Conservation (phyloP, 2,888 invertebrate genomes). For the Drosophila mettleri region DNA sequence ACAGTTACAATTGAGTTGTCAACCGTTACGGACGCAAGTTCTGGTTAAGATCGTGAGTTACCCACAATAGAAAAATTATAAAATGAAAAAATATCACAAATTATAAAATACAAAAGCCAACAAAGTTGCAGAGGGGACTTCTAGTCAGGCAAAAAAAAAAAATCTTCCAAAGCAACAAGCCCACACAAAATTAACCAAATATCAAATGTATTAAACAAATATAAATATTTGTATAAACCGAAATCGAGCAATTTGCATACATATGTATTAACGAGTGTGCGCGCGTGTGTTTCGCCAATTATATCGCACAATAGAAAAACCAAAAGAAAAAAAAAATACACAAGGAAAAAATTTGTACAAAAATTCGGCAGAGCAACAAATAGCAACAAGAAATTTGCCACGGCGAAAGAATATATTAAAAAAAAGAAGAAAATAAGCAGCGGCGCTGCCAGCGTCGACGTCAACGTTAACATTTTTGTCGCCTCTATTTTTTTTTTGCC, state of each 20-base stretch:
- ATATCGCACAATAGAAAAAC: slow-evolving; percentile 72
- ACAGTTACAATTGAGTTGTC: slow-evolving; percentile 66
- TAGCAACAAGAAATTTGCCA: slow-evolving; percentile 65
- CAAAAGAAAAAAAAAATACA: slow-evolving; percentile 37
- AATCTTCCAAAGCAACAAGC: slow-evolving; percentile 4
- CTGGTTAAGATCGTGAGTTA: slow-evolving; percentile 76
- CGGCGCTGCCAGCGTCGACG: slow-evolving; percentile 46
- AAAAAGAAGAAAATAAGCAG: slow-evolving; percentile 33
- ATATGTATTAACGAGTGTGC: slow-evolving; percentile 61
- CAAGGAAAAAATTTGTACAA: slow-evolving; percentile 48
- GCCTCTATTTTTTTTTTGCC: slow-evolving; percentile 7
- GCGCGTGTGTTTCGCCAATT: slow-evolving; percentile 79
- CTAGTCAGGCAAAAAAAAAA: slow-evolving; percentile 19
- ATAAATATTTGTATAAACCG: slow-evolving; percentile 64
- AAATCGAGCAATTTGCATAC: slow-evolving; percentile 50
- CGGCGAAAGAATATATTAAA: slow-evolving; percentile 34
- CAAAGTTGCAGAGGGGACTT: slow-evolving; percentile 43
- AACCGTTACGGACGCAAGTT: slow-evolving; percentile 81
- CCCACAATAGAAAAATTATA: slow-evolving; percentile 29
- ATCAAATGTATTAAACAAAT: slow-evolving; percentile 18
- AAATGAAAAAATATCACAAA: slow-evolving; percentile 1
- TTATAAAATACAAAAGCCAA: slow-evolving; percentile 30
- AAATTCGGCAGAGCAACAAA: slow-evolving; percentile 69
- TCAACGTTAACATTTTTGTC: slow-evolving; percentile 46
- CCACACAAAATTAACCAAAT: slow-evolving; percentile 21